Evolutionary conservation across 2,888 invertebrate species (phyloP).

Genomic region (Microctonus aethiopoides): DNA sequence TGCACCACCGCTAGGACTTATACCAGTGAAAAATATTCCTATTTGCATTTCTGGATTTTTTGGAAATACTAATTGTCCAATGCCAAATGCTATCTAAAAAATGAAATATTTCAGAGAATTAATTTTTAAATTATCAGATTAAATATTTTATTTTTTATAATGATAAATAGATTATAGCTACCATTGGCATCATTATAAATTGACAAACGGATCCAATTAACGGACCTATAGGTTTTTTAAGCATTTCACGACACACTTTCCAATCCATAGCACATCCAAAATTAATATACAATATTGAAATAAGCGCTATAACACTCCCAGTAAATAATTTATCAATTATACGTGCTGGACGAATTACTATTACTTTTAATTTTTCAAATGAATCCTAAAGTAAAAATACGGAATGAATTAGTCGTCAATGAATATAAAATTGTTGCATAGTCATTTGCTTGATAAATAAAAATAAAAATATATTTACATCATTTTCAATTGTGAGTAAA

Average conservation of each 20-base stretch:
- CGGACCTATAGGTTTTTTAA: slow-evolving; percentile 82
- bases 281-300: slow-evolving; percentile 86
- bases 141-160: too few relatives aligned
- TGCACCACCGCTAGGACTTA: slow-evolving; percentile 93
- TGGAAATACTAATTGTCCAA: slow-evolving; percentile 80
- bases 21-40: slow-evolving; percentile 90
- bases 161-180: too few relatives aligned
- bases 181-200: slow-evolving; percentile 87
- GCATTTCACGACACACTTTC: slow-evolving; percentile 74
- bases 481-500: slow-evolving; percentile 37
- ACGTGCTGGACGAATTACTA: slow-evolving; percentile 73
- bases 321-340: slow-evolving; percentile 81
- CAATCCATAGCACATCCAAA: slow-evolving; percentile 91
- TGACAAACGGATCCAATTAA: slow-evolving; percentile 82
- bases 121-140: background rate
- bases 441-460: background rate
- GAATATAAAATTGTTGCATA: too few relatives aligned
- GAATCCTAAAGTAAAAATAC: background rate
- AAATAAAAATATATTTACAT: slow-evolving; percentile 42
- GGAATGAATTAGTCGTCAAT: slow-evolving; percentile 38
- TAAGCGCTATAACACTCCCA: slow-evolving; percentile 79
- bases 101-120: slow-evolving; percentile 31
- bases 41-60: slow-evolving; percentile 77
- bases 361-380: slow-evolving; percentile 66
- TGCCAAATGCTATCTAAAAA: slow-evolving; percentile 76